Evolutionary conservation across 1,140 invertebrate genomes (phyloP).

Genomic region (Hyphantria cunea): DNA sequence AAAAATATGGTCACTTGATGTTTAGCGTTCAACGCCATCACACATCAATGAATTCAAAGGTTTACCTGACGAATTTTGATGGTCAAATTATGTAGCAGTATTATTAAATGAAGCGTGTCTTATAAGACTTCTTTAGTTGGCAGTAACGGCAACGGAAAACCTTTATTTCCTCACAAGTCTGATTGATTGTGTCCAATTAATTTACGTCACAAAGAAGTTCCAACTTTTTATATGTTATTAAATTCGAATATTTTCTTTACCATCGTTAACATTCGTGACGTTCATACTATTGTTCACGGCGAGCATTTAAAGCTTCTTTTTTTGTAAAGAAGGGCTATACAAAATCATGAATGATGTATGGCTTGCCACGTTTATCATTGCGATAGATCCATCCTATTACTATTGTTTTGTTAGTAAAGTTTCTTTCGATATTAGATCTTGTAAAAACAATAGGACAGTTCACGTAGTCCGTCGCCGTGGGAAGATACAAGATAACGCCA

Average conservation of each 20-base stretch:
- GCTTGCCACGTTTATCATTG: conserved; percentile 35
- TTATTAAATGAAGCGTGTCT: conserved; percentile 51
- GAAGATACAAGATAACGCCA: conserved; percentile 61
- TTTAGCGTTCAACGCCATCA: conserved; percentile 31
- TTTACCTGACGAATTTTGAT: conserved; percentile 58
- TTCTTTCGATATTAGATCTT: conserved; percentile 30
- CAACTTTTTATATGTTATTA: conserved; percentile 13
- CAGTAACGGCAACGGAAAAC: neutral
- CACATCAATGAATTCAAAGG: conserved; percentile 50
- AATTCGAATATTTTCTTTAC: conserved; percentile 3
- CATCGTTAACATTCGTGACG: conserved; percentile 13
- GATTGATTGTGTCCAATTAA: conserved; percentile 22
- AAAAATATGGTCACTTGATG: conserved; percentile 30
- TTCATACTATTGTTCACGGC: conserved; percentile 4
- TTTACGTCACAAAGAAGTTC: conserved; percentile 6
- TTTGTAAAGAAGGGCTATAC: conserved; percentile 4
- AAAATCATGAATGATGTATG: conserved; percentile 38
- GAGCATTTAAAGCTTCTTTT: conserved; percentile 1
- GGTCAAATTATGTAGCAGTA: conserved; percentile 49
- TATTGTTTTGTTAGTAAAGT: conserved; percentile 38
- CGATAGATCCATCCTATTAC: conserved; percentile 52
- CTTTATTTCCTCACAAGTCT: conserved; percentile 15
- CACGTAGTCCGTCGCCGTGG: conserved; percentile 57
- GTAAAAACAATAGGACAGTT: conserved; percentile 48
- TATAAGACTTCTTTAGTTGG: conserved; percentile 47